Evolutionary conservation across 1,140 invertebrate genomes (phyloP), one percentile per base, ranked within the genome.

Genomic region (Saccostrea glomerata): DNA sequence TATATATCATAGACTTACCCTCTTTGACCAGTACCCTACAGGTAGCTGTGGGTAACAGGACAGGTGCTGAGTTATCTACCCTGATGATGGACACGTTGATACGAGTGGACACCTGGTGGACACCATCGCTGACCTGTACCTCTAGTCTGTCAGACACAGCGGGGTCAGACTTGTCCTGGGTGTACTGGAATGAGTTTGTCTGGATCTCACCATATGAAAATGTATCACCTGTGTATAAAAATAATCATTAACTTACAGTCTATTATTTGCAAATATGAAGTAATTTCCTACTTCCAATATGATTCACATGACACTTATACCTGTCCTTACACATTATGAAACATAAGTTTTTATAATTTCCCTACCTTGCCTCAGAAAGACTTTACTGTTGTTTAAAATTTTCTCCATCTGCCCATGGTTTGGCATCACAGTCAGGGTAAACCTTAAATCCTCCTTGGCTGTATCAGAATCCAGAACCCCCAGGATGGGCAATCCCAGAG

Each of bases 101-200:
- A 0, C 47, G 89, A n/a, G 87, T 86, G 1, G 55, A 77, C 13
- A 88, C 84, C 36, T 89, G 73, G 70, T 91, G 90, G 7, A 56
- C 66, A 20, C 92, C 92, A 85, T 94, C 94, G 88, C 88, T 92
- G 20, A 93, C 91, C 15, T 83, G 82, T 7, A 95, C 15, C 11
- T 88, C 55, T 40, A 95, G 89, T 12, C 47, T 82, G 84, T 94
- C 94, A 20, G n/a, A 54, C 6, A 56, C 56, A 6, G 66, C 82
- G 58, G 6, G 83, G 17, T 88, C 86, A 17, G 89, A 88, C 13
- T 91, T 92, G 58, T 91, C 88, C 86, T 94, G 94, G 0, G 58
- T 82, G 86, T 95, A 95, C 30, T 91, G 91, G 73, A 95, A 90
- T 12, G 83, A 86, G 82, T 89, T 90, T 4, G 87, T 85, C 20